Evolutionary conservation across 2,113 vertebrate species (phyloP), one percentile per base, ranked within the genome.

Genomic region (Mobula hypostoma): DNA sequence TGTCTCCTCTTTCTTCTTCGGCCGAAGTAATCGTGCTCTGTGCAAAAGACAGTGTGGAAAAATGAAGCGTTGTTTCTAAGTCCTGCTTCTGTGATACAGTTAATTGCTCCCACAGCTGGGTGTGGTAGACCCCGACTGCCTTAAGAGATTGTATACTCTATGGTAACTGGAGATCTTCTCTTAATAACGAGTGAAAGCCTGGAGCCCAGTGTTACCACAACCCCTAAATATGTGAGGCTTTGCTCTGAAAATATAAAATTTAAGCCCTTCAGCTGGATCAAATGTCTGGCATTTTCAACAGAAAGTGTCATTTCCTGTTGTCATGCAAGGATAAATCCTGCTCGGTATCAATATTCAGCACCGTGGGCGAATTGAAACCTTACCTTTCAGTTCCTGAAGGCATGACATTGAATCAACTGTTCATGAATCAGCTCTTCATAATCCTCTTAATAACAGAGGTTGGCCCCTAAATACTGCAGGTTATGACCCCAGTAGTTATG

Each of bases 191-290:
- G 36, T 27, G 36, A 72, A 93, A 74, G 36, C 70, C 4, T 19
- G 36, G 91, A 93, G 32, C 40, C 91, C 70, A 74, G 27, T 76
- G 91, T 93, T 70, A 93, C 91, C 24, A 56, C 40, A 93, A 48
- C 17, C 70, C 70, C 24, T 24, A 70, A 74, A 93, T 48, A 48
- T 56, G 63, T 74, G 48, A 93, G 29, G 36, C 68, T 74, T 21
- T 93, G 36, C 58, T 40, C 91, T 48, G 91, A 93, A 93, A 48
- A 74, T 74, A 40, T 29, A 66, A 15, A 61, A 91, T 40, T 70
- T 40, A 93, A 93, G 68, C n/a, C 24, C 11, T 66, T 56, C 11
- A 29, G 36, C 24, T 9, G 36, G 21, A 93, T 93, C 68, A 72
- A 74, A 93, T 93, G 48, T 48, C 91, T 74, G 2, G 6, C 40